Evolutionary conservation across 1,140 invertebrate species (phyloP), one percentile per base, ranked within the genome.

Genomic region (Drosophila triauraria): DNA sequence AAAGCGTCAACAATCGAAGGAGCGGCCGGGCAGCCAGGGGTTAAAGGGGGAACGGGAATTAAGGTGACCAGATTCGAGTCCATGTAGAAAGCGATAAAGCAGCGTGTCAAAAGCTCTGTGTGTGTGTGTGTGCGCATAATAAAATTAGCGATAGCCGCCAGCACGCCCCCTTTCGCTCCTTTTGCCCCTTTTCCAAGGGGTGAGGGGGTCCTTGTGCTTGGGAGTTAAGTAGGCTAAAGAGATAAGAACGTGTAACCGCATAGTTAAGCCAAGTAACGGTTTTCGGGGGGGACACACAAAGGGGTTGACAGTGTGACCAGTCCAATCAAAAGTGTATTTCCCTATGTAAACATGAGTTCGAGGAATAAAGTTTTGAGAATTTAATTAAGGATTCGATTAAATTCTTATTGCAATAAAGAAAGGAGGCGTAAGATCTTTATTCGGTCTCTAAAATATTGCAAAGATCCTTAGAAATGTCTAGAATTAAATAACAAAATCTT

Each of bases 1-100:
- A 86, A 79, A 76, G 79, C 75, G 83, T 71, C 82, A 78, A 86
- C 70, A 70, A 57, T 70, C 65, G 58, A 51, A 50, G n/a, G 32
- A 54, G 35, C 27, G 27, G 15, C 20, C 17, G 30, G 42, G 35
- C 20, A 20, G 3, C 12, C 27, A 17, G 58, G 63, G 35, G 53
- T 70, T n/a, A 35, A 42, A 6, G 27, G 30, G n/a, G 15, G 25
- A 4, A n/a, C 2, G 32, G 54, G 44, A 42, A 57, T 44, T 65
- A 62, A 40, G 53, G 67, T 69, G 63, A 79, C 65, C 77, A 85
- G 82, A 86, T 86, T 82, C 47, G 53, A 86, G 83, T 82, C 67
- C 53, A 69, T 75, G 62, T 67, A 82, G 62, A 74, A 82, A 60
- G 78, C 75, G 79, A 87, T 86, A 86, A 82, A 81, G 76, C 79